Evolutionary conservation across 2,113 vertebrate genomes (phyloP), one percentile per base, ranked within the genome.

Genomic region (Equus quagga): DNA sequence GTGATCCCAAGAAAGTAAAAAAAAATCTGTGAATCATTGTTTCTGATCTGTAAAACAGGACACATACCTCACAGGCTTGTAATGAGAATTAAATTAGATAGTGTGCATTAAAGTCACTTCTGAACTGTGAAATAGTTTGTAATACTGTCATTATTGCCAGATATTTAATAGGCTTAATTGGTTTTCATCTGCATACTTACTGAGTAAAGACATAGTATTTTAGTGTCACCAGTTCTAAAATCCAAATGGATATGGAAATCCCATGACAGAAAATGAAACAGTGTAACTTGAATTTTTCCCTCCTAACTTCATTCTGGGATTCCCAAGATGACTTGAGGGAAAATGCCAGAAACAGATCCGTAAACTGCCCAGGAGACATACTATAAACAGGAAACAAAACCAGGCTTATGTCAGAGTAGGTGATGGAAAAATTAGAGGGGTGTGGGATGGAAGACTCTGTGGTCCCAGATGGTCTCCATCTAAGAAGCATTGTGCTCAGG

Each of bases 261-360:
- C 70, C 21, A 19, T 15, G 41, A 62, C n/a, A 84, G 81, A 96
- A 97, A 97, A 85, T 89, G 51, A 85, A 96, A 91, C 72, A 82
- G 26, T 49, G 33, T 56, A 24, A 56, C 46, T 69, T 86, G 36
- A 4, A 72, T 62, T 44, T 62, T 89, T 94, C 14, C 46, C 54
- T 28, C 17, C 58, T 56, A 67, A 54, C 79, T 87, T 90, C 80
- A 81, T n/a, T 58, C 96, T 93, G 70, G 69, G 83, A 95, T 76
- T 96, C 70, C 67, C n/a, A 94, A 95, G 96, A 89, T 58, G 54
- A 84, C 62, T 76, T 70, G 41, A 92, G 31, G 70, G 86, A 54
- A 92, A 92, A 95, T 85, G 65, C 87, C 93, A 97, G 92, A 96
- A 96, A 91, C 89, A 92, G 95, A 96, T 73, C 33, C 31, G 78